Base-by-base conservation (phyloP, 1,140 invertebrate species). In the Stegodyphus mimosarum region DNA sequence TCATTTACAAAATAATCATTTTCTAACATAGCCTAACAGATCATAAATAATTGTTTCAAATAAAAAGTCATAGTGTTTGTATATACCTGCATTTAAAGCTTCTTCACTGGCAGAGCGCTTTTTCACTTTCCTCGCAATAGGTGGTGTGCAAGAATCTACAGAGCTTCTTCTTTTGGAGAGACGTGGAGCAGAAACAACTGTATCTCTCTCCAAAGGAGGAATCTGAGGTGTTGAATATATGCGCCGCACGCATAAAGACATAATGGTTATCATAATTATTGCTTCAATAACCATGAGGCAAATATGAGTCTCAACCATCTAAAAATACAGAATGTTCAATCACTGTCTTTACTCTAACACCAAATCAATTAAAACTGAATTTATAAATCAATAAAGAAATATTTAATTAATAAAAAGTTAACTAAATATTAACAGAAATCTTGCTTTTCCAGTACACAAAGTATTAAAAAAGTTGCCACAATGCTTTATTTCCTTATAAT, bases 251-350 rank as follows among this genome's bases (percentile, higher is more conserved):
- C 76, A 87, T 7, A 87, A 51, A 49, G 83, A 86, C 78, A 86
- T 77, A 5, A 87, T 67, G 7, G 84, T 83, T 6, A 88, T 73
- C 76, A 88, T 85, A 55, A 88, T 66, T 60, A 87, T 87, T 15
- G 74, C 75, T 67, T 88, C 85, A 55, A 87, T 79, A 6, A 85
- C 51, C 79, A 88, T 79, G 7, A 88, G 72, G n/a, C 69, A 83
- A 18, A 88, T 48, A 73, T 88, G 87, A 50, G 76, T 78, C 71
- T 88, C 79, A 17, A 88, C 48, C 69, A 86, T 71, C 86, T 79
- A 70, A 64, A 84, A 67, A 72, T n/a, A 15, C 33, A 33, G 33
- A 33, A 33, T 33, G 1, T 33, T 33, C 33, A 33, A 33, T 33
- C 33, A 33, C 33, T 33, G 33, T 33, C 33, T 33, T 33, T 3